Conservation (phyloP, 2,113 vertebrate genomes). For the Ptilonorhynchus violaceus region DNA sequence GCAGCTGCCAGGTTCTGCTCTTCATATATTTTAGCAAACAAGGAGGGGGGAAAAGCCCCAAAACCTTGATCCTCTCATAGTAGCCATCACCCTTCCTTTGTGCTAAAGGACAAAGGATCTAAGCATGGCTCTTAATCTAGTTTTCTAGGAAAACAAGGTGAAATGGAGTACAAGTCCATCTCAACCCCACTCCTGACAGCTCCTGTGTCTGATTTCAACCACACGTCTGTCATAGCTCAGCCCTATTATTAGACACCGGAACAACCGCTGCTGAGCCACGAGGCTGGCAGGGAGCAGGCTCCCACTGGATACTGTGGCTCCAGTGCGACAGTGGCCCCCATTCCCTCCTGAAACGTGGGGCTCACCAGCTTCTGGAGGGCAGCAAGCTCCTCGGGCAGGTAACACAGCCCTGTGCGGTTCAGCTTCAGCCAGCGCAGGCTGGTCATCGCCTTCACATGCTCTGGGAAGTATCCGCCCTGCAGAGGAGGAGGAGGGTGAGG, state of each 20-base stretch:
- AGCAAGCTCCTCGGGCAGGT: constrained; percentile 94
- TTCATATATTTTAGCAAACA: neutral
- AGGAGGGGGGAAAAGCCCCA: rapidly evolving
- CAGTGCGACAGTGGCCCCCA: rapidly evolving
- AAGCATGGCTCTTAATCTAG: neutral
- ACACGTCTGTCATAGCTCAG: neutral
- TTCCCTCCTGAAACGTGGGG: neutral
- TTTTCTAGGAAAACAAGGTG: neutral
- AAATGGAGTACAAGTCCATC: neutral
- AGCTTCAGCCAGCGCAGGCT: constrained; percentile 97
- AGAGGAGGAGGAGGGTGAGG: neutral
- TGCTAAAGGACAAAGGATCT: neutral
- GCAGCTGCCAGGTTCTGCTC: neutral
- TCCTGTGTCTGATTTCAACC: constrained; percentile 21
- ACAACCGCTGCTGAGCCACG: neutral
- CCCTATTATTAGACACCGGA: constrained; percentile 47
- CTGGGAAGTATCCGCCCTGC: constrained; percentile 95
- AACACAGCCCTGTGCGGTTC: constrained; percentile 93
- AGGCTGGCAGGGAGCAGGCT: neutral
- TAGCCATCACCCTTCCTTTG: neutral
- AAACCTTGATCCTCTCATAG: neutral
- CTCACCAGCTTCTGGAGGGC: constrained; percentile 96
- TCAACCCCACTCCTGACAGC: neutral
- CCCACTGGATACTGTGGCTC: rapidly evolving
- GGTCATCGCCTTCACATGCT: constrained; percentile 94